Conservation (phyloP, 2,113 vertebrate genomes). For the Pampusana beccarii region DNA sequence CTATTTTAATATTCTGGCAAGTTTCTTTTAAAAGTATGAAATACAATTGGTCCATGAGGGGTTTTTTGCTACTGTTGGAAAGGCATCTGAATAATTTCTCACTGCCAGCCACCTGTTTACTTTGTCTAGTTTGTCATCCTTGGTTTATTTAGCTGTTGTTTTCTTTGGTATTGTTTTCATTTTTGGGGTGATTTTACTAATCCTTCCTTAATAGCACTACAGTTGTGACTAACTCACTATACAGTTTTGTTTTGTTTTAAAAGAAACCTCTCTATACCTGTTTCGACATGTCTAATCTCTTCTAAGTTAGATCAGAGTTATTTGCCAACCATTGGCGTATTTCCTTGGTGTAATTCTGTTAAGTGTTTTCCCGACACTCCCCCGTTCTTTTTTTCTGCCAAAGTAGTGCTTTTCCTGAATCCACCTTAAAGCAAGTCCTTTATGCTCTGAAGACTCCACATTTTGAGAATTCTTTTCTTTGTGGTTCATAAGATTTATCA, state of each 20-base stretch:
- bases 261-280: background rate
- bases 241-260: background rate
- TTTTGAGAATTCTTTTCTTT: background rate
- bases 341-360: background rate
- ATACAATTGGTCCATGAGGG: background rate
- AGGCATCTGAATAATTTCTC: background rate
- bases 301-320: background rate
- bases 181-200: background rate
- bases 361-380: background rate
- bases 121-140: background rate
- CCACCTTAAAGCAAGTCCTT: background rate
- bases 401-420: background rate
- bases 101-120: background rate
- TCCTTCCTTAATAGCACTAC: background rate
- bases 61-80: background rate
- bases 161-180: background rate
- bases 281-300: constrained; percentile 9
- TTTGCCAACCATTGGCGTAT: constrained; percentile 13
- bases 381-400: background rate
- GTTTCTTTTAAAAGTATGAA: background rate
- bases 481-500: background rate
- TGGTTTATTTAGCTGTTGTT: background rate
- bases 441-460: background rate
- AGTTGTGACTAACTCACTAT: background rate
- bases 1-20: background rate